Conservation (phyloP, 2,888 invertebrate genomes). For the Petrolisthes cinctipes region DNA sequence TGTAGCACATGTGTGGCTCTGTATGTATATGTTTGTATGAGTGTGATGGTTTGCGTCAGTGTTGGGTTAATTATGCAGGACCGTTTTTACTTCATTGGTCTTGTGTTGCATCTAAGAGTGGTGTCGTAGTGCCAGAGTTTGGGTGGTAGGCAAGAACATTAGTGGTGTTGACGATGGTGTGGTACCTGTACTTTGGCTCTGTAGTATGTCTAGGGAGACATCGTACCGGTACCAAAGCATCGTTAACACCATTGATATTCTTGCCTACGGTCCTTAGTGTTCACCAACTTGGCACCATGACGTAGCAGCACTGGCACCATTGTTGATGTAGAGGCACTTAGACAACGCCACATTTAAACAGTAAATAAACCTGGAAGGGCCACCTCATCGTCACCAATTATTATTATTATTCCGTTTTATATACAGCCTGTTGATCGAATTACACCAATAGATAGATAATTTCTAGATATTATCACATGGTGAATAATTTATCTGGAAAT, state of each 20-base stretch:
- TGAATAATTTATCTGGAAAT: no score
- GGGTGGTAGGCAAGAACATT: no score
- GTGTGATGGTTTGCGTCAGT: neutral
- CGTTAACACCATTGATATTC: no score
- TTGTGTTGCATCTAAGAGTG: neutral
- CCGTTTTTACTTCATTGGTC: neutral
- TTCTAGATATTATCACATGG: no score
- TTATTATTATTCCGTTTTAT: neutral
- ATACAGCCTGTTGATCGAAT: no score
- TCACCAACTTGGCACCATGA: neutral
- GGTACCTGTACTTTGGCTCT: no score
- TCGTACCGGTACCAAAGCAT: no score
- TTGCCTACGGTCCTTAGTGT: neutral
- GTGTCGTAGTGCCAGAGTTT: neutral
- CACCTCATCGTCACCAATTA: neutral
- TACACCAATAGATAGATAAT: no score
- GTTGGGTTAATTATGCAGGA: neutral
- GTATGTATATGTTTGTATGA: no score
- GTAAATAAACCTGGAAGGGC: neutral
- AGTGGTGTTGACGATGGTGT: no score
- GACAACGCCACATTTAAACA: neutral
- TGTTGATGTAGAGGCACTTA: neutral
- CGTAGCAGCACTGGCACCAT: neutral
- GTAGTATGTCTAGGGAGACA: no score
- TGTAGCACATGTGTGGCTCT: conserved; percentile 6